Evolutionary conservation across 2,888 invertebrate species (phyloP).

Genomic region (Cheilosia grossa): DNA sequence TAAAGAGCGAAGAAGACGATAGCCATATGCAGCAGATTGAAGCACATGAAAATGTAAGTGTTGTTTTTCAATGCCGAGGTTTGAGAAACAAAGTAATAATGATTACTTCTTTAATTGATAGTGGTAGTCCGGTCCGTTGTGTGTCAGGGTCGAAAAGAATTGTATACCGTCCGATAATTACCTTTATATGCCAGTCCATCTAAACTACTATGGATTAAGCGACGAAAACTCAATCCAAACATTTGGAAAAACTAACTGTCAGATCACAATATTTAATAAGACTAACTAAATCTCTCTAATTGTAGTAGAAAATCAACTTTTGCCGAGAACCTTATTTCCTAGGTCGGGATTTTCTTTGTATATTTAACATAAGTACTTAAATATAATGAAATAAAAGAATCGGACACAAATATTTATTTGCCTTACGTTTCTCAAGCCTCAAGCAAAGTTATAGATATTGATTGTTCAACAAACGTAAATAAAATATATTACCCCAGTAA

Average conservation of each 20-base stretch:
- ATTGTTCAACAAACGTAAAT: slow-evolving; percentile 10
- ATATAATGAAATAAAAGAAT: slow-evolving; percentile 3
- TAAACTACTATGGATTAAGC: slow-evolving; percentile 1
- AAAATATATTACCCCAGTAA: neutral
- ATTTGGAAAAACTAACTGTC: slow-evolving; percentile 10
- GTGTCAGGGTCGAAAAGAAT: neutral
- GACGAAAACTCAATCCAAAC: slow-evolving; percentile 15
- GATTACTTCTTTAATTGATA: slow-evolving; percentile 9
- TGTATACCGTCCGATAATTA: neutral
- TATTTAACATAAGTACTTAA: too few species aligned
- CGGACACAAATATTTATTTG: slow-evolving; percentile 3
- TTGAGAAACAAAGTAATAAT: neutral
- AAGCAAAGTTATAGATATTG: neutral
- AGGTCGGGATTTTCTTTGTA: too few species aligned
- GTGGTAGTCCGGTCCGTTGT: slow-evolving; percentile 22
- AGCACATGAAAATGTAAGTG: slow-evolving; percentile 15
- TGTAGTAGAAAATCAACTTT: neutral
- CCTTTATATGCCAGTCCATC: neutral
- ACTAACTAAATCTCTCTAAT: slow-evolving; percentile 3
- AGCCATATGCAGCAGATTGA: neutral
- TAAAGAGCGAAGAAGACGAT: neutral
- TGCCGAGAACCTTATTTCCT: neutral
- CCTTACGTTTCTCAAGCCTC: slow-evolving; percentile 7
- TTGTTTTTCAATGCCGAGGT: neutral
- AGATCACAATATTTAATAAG: slow-evolving; percentile 12